A percentile compares a stretch with the other conserved stretches of the same genome.
phyloP scores from a whole-genome alignment of 2,113 vertebrate species.

The Limnothrissa miodon region DNA sequence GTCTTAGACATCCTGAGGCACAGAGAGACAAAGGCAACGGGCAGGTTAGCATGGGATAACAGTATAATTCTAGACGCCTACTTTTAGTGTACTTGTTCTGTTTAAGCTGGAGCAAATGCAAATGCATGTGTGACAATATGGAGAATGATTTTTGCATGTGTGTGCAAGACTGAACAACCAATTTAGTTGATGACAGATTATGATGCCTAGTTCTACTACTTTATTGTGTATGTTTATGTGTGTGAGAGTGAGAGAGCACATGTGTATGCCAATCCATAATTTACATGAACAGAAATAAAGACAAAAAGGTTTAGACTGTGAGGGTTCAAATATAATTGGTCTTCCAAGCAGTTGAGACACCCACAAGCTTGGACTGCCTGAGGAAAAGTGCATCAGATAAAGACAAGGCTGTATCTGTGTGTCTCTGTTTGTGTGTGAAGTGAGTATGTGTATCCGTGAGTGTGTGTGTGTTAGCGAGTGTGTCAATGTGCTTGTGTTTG shows the following conservation, averaged over 20 bases:
- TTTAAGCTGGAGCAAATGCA: neutral
- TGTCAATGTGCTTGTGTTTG: neutral
- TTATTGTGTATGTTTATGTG: neutral
- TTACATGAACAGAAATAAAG: neutral
- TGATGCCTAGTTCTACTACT: neutral
- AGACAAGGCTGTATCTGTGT: neutral
- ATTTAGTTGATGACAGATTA: neutral
- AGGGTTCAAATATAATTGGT: constrained; percentile 10
- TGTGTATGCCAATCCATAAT: neutral
- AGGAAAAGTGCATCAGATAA: constrained; percentile 30
- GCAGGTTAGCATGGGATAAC: neutral
- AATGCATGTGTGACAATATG: neutral
- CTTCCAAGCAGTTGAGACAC: constrained; percentile 25
- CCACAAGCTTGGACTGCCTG: constrained; percentile 20
- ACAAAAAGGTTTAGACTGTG: neutral
- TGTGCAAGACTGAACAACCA: neutral
- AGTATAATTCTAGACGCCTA: neutral
- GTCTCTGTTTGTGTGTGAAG: neutral
- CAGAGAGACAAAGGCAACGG: neutral
- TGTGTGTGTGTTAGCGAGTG: neutral
- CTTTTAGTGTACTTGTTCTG: neutral
- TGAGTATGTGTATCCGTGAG: neutral
- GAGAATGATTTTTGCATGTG: neutral
- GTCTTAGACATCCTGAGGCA: neutral
- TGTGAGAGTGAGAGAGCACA: neutral